Percentiles rank a stretch among this genome's conserved stretches.
Conservation (phyloP, 1,140 invertebrate genomes). For the Hycleus phaleratus region DNA sequence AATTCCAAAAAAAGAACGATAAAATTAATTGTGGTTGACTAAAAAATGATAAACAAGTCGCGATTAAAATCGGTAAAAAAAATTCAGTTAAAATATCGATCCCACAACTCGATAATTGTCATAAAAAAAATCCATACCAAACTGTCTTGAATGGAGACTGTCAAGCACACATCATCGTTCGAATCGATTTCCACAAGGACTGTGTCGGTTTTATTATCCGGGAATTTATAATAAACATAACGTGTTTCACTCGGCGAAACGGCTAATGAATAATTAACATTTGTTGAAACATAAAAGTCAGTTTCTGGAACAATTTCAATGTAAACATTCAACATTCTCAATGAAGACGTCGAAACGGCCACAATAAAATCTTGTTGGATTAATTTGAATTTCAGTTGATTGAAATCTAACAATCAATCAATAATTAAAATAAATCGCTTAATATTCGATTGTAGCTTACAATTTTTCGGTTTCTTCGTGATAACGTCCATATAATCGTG, state of each 20-base stretch:
- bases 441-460: not conserved
- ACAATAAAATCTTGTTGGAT: constrained; percentile 45
- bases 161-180: constrained; percentile 57
- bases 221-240: constrained; percentile 33
- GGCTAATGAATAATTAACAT: constrained; percentile 35
- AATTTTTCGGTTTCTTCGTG: constrained; percentile 5
- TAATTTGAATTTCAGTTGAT: constrained; percentile 1
- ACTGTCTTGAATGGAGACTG: constrained; percentile 43
- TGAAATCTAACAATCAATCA: constrained; percentile 7
- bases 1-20: too few relatives aligned
- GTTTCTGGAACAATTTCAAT: constrained; percentile 47
- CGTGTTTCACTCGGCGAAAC: constrained; percentile 45
- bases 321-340: constrained; percentile 43
- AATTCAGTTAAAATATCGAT: too few relatives aligned
- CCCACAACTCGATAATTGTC: too few relatives aligned
- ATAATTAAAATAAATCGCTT: not conserved
- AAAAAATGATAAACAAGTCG: too few relatives aligned
- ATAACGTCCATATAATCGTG: constrained; percentile 43
- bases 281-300: constrained; percentile 50
- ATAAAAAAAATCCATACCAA: constrained; percentile 22
- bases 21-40: too few relatives aligned
- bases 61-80: too few relatives aligned
- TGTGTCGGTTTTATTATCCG: constrained; percentile 38
- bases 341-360: constrained; percentile 53
- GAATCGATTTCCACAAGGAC: constrained; percentile 61